Conservation (phyloP, 2,113 vertebrate genomes). For the Hylia prasina region DNA sequence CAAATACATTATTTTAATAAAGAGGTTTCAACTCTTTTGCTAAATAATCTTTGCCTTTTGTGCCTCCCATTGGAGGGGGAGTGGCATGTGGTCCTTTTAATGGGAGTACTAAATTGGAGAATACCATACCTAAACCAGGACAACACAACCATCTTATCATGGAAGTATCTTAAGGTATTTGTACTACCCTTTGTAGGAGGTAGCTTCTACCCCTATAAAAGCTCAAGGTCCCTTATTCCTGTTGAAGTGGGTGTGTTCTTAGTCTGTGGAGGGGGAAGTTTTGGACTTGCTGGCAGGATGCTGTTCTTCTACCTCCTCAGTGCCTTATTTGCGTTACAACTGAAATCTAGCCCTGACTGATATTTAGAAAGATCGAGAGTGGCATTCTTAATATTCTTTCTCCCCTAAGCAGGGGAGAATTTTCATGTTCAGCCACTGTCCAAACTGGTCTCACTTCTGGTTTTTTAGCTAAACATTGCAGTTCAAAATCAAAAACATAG, state of each 20-base stretch:
- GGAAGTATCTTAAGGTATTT: not conserved
- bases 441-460: not conserved
- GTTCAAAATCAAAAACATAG: not conserved
- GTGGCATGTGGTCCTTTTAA: rapidly evolving
- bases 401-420: not conserved
- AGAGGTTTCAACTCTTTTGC: not conserved
- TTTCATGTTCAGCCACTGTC: not conserved
- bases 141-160: not conserved
- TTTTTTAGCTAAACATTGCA: not conserved
- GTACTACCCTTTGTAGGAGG: not conserved
- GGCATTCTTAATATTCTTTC: not conserved
- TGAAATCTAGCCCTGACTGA: not conserved
- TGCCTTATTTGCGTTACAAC: not conserved
- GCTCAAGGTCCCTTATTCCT: not conserved
- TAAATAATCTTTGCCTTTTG: not conserved
- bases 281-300: not conserved
- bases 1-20: not conserved
- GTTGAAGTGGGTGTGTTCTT: not conserved
- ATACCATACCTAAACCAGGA: not conserved
- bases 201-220: not conserved
- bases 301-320: not conserved
- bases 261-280: not conserved
- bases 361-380: not conserved
- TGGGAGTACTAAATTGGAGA: not conserved
- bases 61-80: not conserved